A percentile compares a stretch with the other conserved stretches of the same genome.
Evolutionary conservation across 2,797 vertebrate genomes (phyloP).

Genomic region (Molothrus aeneus): DNA sequence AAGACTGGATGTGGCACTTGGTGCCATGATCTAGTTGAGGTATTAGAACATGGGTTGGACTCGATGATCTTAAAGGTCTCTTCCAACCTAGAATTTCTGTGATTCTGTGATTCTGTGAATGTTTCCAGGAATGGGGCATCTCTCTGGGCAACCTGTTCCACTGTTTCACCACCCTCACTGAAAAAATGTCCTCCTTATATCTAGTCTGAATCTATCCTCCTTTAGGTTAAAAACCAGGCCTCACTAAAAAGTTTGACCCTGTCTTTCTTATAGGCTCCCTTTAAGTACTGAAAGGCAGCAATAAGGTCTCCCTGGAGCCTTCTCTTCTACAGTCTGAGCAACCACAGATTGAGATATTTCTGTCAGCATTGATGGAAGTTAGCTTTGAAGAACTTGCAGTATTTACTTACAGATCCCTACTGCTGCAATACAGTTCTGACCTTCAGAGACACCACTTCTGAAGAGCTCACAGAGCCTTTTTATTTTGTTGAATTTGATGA

Average conservation of each 20-base stretch:
- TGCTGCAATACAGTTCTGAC: slow-evolving; percentile 21
- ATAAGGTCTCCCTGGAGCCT: not conserved
- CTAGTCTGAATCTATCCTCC: not conserved
- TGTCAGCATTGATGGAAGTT: not conserved
- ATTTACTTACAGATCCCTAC: slow-evolving; percentile 13
- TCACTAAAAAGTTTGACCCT: not conserved
- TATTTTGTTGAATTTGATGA: slow-evolving; percentile 23
- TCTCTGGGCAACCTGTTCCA: not conserved
- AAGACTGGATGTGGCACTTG: too few species aligned
- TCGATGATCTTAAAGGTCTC: too few species aligned
- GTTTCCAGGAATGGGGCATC: not conserved
- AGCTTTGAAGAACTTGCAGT: slow-evolving; percentile 3
- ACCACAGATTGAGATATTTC: not conserved
- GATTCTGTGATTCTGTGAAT: too few species aligned
- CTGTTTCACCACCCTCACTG: not conserved
- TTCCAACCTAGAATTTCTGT: too few species aligned
- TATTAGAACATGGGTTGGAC: too few species aligned
- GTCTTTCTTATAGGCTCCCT: not conserved
- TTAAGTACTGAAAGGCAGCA: not conserved
- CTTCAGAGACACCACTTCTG: slow-evolving; percentile 32
- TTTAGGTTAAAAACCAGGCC: not conserved
- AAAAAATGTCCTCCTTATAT: not conserved
- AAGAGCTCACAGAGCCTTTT: slow-evolving; percentile 5
- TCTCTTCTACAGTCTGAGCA: not conserved
- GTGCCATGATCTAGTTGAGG: too few species aligned